A percentile compares a stretch with the other conserved stretches of the same genome.
These are phyloP conservation scores for Lordiphosa clarofinis DNA, from an alignment of 1,140 invertebrate genomes.

Conservation along the genomic window DNA sequence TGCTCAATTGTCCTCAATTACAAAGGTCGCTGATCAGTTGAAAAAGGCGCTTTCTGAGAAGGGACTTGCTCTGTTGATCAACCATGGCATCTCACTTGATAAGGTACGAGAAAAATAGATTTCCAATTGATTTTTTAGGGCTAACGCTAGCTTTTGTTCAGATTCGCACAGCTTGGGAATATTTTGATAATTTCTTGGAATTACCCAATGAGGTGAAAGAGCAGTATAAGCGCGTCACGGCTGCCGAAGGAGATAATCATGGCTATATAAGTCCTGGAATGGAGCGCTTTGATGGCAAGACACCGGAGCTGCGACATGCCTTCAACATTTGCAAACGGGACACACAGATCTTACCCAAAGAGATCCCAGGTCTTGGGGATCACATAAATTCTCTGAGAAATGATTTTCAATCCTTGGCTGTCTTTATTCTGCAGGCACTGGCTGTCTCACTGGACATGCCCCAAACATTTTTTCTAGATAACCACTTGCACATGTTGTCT, in stretches of 20 bases:
- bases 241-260: slow-evolving; percentile 81
- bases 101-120: slow-evolving; percentile 81
- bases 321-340: slow-evolving; percentile 84
- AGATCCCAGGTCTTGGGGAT: slow-evolving; percentile 84
- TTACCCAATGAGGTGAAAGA: slow-evolving; percentile 82
- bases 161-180: slow-evolving; percentile 84
- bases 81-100: slow-evolving; percentile 86
- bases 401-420: slow-evolving; percentile 84
- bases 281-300: slow-evolving; percentile 82
- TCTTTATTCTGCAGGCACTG: slow-evolving; percentile 83
- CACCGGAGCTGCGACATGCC: slow-evolving; percentile 84
- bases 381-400: slow-evolving; percentile 83
- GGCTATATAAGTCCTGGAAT: slow-evolving; percentile 83
- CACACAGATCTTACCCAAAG: slow-evolving; percentile 83
- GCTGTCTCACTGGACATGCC: slow-evolving; percentile 81
- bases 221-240: slow-evolving; percentile 81
- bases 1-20: no score
- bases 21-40: slow-evolving; percentile 54
- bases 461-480: slow-evolving; percentile 81
- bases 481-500: slow-evolving; percentile 83
- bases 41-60: slow-evolving; percentile 85
- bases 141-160: not conserved
- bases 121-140: not conserved
- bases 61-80: slow-evolving; percentile 86
- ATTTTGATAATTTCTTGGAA: slow-evolving; percentile 85